Percentiles rank a stretch among this genome's conserved stretches.
phyloP scores from a whole-genome alignment of 1,140 invertebrate genomes.

The Trichomalopsis sarcophagae region DNA sequence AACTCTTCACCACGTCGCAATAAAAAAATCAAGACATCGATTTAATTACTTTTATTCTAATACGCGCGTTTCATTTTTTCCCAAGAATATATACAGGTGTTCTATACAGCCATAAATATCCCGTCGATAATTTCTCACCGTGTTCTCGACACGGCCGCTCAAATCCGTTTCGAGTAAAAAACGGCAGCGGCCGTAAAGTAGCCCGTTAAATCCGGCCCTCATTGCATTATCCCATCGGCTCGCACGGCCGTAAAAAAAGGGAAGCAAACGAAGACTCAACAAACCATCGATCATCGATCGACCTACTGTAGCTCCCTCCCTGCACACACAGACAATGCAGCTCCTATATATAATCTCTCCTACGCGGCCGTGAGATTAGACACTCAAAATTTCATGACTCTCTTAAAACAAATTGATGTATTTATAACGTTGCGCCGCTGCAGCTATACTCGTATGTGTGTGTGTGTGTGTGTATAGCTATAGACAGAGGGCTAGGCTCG shows the following conservation, averaged over 20 bases:
- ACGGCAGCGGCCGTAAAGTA: not conserved
- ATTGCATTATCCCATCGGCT: not conserved
- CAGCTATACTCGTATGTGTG: too few species aligned
- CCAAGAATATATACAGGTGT: not conserved
- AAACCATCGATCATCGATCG: not conserved
- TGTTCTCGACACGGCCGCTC: not conserved
- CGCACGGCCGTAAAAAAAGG: not conserved
- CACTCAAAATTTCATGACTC: constrained; percentile 10
- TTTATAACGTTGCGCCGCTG: not conserved
- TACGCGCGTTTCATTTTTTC: not conserved
- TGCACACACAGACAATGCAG: not conserved
- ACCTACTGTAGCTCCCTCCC: not conserved
- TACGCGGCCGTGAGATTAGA: not conserved
- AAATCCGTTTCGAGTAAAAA: not conserved
- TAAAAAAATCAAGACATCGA: not conserved
- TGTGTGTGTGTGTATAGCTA: not conserved
- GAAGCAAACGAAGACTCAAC: not conserved
- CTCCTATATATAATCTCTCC: not conserved
- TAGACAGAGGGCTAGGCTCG: not conserved
- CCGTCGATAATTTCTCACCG: not conserved
- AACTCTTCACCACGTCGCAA: not conserved
- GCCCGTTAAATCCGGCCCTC: not conserved
- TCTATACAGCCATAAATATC: not conserved
- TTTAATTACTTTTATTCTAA: not conserved
- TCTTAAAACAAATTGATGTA: constrained; percentile 31